Percentiles rank a stretch among this genome's conserved stretches.
Evolutionary conservation across 2,888 invertebrate species (phyloP).

Genomic region (Lucinisca nassula): DNA sequence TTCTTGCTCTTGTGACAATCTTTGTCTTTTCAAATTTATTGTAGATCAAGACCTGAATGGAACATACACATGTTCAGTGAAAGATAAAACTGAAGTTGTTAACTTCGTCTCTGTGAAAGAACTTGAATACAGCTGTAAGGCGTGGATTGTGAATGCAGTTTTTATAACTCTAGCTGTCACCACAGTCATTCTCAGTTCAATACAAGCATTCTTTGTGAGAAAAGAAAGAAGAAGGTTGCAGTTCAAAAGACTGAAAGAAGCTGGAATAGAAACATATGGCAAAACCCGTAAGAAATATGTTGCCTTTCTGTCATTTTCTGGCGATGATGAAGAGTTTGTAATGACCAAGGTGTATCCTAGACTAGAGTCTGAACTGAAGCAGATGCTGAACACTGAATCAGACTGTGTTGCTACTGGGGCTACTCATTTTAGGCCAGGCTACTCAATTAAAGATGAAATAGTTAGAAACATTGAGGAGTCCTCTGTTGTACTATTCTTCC

Average conservation of each 20-base stretch:
- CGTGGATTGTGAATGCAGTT: not conserved
- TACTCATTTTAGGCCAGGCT: not conserved
- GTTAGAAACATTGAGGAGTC: not conserved
- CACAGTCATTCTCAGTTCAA: not conserved
- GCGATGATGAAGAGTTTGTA: not conserved
- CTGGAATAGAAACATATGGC: not conserved
- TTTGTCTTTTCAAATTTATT: not conserved
- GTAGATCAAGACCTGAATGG: not conserved
- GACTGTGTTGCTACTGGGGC: not conserved
- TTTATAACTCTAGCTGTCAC: not conserved
- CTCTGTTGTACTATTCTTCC: not conserved
- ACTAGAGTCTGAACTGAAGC: not conserved
- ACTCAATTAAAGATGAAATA: not conserved
- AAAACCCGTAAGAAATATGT: not conserved
- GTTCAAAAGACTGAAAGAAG: not conserved
- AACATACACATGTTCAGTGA: not conserved
- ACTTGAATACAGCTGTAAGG: not conserved
- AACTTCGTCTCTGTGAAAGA: not conserved
- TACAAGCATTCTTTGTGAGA: not conserved
- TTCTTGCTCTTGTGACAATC: not conserved
- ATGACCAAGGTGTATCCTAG: not conserved
- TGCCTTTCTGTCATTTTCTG: conserved; percentile 4
- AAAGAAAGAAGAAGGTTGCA: not conserved
- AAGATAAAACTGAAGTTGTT: not conserved
- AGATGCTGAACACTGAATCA: not conserved